Conservation (phyloP, 1,140 invertebrate genomes). For the Maconellicoccus hirsutus region DNA sequence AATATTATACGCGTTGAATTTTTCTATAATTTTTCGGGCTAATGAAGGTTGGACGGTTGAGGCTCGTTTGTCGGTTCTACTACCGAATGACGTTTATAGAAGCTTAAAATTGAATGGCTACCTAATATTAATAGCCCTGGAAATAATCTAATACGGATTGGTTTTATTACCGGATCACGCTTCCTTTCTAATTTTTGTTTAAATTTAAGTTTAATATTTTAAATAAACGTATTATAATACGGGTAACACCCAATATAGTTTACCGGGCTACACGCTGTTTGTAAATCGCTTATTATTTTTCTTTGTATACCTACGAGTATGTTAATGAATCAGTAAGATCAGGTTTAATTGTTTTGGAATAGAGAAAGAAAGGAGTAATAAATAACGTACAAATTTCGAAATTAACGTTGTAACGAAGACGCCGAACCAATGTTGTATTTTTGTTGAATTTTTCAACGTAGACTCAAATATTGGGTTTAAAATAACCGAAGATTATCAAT, state of each 20-base stretch:
- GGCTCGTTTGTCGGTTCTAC: not conserved
- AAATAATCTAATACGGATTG: not conserved
- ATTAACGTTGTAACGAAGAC: not conserved
- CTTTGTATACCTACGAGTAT: not conserved
- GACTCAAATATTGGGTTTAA: not conserved
- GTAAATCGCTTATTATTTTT: conserved; percentile 4
- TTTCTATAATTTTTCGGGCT: not conserved
- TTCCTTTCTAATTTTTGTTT: not conserved
- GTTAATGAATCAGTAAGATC: not conserved
- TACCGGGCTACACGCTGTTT: not conserved
- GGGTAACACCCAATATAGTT: not conserved
- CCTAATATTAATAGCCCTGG: not conserved
- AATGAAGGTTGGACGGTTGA: not conserved
- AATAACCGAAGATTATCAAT: not conserved
- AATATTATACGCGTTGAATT: not conserved
- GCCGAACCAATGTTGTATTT: not conserved
- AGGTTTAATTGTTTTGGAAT: not conserved
- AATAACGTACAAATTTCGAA: too few species aligned
- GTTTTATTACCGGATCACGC: not conserved
- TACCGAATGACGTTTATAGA: not conserved
- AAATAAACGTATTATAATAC: not conserved
- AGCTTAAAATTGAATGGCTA: not conserved
- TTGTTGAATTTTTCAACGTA: too few species aligned
- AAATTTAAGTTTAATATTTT: not conserved
- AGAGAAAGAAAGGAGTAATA: not conserved